Percentiles rank a stretch among this genome's conserved stretches.
Conservation (phyloP, 2,888 invertebrate genomes). For the Mycalesis mineus region DNA sequence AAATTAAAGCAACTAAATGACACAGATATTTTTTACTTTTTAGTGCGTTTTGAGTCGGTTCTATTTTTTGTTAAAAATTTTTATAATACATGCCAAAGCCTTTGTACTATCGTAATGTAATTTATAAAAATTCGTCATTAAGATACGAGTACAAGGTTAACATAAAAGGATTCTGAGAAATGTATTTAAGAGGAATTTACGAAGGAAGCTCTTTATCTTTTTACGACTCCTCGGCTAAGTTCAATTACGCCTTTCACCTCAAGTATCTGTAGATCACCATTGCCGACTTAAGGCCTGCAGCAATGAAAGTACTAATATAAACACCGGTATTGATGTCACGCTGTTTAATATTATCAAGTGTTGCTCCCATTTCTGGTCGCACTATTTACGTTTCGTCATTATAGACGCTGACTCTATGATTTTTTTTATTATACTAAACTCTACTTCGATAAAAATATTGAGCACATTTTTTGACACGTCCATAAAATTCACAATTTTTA, state of each 20-base stretch:
- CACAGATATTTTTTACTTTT: too few relatives aligned
- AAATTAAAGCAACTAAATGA: too few relatives aligned
- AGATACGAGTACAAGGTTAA: background rate
- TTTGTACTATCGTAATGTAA: too few relatives aligned
- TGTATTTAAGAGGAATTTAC: background rate
- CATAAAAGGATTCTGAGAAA: background rate
- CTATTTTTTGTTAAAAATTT: too few relatives aligned
- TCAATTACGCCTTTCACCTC: conserved; percentile 29
- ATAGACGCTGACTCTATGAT: conserved; percentile 14
- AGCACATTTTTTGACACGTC: too few relatives aligned
- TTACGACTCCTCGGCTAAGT: conserved; percentile 7
- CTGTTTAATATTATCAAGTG: conserved; percentile 30
- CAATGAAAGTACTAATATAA: conserved; percentile 51
- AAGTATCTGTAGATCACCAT: conserved; percentile 35
- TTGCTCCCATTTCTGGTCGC: conserved; percentile 20
- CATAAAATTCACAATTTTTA: too few relatives aligned
- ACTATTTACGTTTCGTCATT: conserved; percentile 17
- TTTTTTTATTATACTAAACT: conserved; percentile 16
- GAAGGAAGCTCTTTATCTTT: conserved; percentile 8
- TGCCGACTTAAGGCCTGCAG: conserved; percentile 45
- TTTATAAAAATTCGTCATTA: too few relatives aligned
- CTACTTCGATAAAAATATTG: background rate
- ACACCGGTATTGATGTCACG: conserved; percentile 36
- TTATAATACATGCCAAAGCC: too few relatives aligned
- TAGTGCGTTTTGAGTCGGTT: too few relatives aligned